Evolutionary conservation across 2,113 vertebrate genomes (phyloP).

Genomic region (Meles meles): DNA sequence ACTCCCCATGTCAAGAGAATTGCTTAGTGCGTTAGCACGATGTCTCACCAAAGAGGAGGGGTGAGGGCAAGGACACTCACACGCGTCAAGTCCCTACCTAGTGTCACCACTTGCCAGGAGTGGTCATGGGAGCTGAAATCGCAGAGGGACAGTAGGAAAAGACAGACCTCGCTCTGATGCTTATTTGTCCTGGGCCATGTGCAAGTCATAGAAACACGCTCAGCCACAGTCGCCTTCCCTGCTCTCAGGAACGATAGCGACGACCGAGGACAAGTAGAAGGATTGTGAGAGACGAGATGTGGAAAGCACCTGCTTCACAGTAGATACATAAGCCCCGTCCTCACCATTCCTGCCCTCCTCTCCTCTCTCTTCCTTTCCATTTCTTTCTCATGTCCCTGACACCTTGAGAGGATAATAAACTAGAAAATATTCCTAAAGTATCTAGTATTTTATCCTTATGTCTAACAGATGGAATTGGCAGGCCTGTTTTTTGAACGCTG

Average conservation of each 20-base stretch:
- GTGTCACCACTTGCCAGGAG: not conserved
- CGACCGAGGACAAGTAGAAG: not conserved
- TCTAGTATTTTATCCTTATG: not conserved
- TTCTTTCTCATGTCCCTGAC: not conserved
- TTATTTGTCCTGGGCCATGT: not conserved
- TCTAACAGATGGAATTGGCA: not conserved
- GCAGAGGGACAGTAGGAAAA: not conserved
- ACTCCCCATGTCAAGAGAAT: not conserved
- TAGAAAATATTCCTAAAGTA: not conserved
- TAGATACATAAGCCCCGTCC: not conserved
- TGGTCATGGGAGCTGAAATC: not conserved
- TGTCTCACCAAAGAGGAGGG: not conserved
- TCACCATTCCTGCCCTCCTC: not conserved
- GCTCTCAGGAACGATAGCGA: not conserved
- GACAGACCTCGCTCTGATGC: not conserved
- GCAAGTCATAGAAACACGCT: not conserved
- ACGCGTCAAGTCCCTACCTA: not conserved
- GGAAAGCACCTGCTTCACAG: not conserved
- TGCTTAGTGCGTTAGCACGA: not conserved
- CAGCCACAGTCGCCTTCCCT: not conserved
- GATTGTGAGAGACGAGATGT: not conserved
- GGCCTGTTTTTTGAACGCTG: not conserved
- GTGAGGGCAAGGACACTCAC: not conserved
- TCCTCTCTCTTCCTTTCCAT: not conserved
- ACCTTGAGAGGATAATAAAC: not conserved